Base-by-base conservation (phyloP, 2,113 vertebrate genomes). In the Rostratula benghalensis region DNA sequence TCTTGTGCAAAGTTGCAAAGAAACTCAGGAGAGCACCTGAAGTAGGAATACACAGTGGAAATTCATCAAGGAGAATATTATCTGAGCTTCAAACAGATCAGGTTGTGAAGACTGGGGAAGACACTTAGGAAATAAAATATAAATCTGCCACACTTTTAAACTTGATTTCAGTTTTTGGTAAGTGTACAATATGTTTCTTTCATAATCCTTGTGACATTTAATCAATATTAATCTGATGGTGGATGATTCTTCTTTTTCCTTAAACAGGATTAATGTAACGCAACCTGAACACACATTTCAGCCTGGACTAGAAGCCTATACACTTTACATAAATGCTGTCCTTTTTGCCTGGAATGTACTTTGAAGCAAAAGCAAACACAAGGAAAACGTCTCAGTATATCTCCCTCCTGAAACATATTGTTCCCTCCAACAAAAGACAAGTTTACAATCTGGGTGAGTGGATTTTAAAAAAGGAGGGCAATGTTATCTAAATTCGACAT, bases 181-280 rank as follows among this genome's bases (percentile, higher is more conserved):
- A 98, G 71, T 79, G 82, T 96, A 95, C 81, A 28, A 21, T 89
- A 80, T 86, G 82, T 92, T 94, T 88, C 93, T 96, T 96, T 97
- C 95, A 96, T 97, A 97, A 97, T 97, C 89, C 70, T 61, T 90
- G 88, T 95, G 97, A 97, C 95, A 96, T 97, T 93, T 97, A 96
- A 97, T 98, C 98, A 96, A 97, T 98, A 97, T 95, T 97, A 97
- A 97, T 97, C 97, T 96, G 95, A 97, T 95, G 86, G 71, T 56
- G 77, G 89, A 95, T 92, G 96, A 96, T 95, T 96, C 91, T 91
- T 94, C 87, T 87, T 94, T 93, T 95, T 89, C 83, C 95, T 96
- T 95, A 96, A 97, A 97, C 79, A 97, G 94, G 92, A 98, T 98
- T 97, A 97, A 97, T 35, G 75, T 79, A 92, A 94, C 48, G 5